phyloP scores from a whole-genome alignment of 2,888 invertebrate species.

The Melanotus villosus region DNA sequence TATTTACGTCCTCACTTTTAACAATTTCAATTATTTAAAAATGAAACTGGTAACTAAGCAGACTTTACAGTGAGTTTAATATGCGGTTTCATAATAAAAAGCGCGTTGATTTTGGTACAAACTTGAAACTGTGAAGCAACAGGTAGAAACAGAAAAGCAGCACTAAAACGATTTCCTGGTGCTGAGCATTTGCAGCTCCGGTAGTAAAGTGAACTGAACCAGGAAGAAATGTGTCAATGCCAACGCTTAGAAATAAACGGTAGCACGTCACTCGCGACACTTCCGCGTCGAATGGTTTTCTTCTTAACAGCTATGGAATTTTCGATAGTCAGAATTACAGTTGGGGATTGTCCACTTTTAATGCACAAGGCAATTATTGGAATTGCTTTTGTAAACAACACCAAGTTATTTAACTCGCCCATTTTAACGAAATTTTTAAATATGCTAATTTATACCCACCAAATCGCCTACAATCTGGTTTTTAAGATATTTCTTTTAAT shows the following conservation, averaged over 20 bases:
- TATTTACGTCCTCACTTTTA: not conserved
- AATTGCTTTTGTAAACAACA: no score
- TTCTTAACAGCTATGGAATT: constrained; percentile 10
- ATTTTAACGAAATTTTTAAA: no score
- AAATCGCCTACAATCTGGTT: no score
- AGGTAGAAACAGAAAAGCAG: constrained; percentile 5
- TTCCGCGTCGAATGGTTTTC: constrained; percentile 43
- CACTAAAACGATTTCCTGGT: constrained; percentile 16
- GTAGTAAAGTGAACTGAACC: constrained; percentile 52
- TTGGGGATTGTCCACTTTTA: not conserved
- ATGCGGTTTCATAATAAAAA: no score
- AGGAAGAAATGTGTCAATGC: constrained; percentile 65
- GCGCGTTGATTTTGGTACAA: no score
- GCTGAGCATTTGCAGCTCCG: constrained; percentile 2
- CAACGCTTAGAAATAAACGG: constrained; percentile 53
- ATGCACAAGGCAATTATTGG: no score
- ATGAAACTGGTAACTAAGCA: not conserved
- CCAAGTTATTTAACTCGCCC: no score
- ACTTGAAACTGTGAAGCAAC: constrained; percentile 1
- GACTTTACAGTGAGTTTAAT: no score
- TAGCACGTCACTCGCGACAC: constrained; percentile 38
- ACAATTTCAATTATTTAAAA: not conserved
- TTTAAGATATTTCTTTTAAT: no score
- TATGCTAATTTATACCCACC: no score
- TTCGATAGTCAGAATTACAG: not conserved